These are phyloP conservation scores for Vicugna pacos DNA, from an alignment of 2,113 vertebrate genomes.

Conservation along the genomic window DNA sequence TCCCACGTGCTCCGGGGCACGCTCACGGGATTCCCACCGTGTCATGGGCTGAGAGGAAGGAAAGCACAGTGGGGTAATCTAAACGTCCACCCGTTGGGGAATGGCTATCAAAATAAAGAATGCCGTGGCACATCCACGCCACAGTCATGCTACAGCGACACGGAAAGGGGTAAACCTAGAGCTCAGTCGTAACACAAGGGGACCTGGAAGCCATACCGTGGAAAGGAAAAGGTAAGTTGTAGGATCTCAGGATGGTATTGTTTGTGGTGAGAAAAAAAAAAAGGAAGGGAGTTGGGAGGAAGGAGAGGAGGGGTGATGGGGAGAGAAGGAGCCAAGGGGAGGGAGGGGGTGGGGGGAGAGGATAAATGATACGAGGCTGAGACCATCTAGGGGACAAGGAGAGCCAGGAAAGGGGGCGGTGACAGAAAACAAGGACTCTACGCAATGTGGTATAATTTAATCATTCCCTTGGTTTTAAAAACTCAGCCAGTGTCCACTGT, in stretches of 20 bases:
- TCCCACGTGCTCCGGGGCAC: background rate
- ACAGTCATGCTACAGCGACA: background rate
- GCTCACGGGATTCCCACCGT: accelerated
- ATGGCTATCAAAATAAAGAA: background rate
- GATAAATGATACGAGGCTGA: background rate
- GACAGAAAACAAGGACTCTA: background rate
- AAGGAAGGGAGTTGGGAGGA: background rate
- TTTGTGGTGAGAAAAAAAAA: background rate
- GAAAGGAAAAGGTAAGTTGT: background rate
- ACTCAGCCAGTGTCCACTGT: constrained; percentile 59
- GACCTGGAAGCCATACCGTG: background rate
- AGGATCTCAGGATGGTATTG: background rate
- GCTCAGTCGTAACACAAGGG: background rate
- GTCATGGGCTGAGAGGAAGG: background rate
- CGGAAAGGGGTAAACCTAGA: background rate
- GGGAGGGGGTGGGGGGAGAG: accelerated
- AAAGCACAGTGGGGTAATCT: no score
- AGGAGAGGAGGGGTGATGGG: accelerated
- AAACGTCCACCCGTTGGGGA: background rate
- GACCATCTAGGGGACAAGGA: background rate
- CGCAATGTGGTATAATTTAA: background rate
- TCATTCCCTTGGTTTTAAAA: constrained; percentile 35
- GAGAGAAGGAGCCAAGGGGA: no score
- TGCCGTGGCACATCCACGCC: background rate
- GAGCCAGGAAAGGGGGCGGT: background rate